Evolutionary conservation across 2,113 vertebrate species (phyloP), one percentile per base, ranked within the genome.

Genomic region (Azemiops feae): DNA sequence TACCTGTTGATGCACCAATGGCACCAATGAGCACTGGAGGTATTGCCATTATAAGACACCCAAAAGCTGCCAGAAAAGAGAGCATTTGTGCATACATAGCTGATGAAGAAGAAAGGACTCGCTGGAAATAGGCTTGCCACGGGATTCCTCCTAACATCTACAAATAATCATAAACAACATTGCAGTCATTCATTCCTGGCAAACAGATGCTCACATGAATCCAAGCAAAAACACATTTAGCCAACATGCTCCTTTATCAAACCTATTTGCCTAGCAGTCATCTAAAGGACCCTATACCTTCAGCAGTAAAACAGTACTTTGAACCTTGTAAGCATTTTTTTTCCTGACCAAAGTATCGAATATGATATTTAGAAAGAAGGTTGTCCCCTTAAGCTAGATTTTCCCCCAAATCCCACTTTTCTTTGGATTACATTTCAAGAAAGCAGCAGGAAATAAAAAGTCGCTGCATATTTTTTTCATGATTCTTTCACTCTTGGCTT

Each of bases 111-210:
- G 99, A 99, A 90, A 99, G 98, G 95, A 99, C 99, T 96, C 99
- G 96, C 96, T 99, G 99, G 97, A 99, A 99, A 98, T 99, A 99
- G 0, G 99, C 99, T 97, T 99, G 99, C 99, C 99, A 99, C 18
- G 99, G 99, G 93, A 99, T 99, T 95, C 99, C 99, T 96, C 99
- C 99, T 96, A 99, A 97, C 52, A 98, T 99, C 99, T 99, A 96
- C 54, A 96, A 87, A 93, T 92, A 30, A 95, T 81, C 97, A 55
- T 6, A 89, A 16, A 81, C 2, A 94, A 45, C 14, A 43, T 81
- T n/a, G 25, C 25, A 0, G 0, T 92, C 64, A 96, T 0, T 92
- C 5, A 96, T 0, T 92, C 6, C 43, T 89, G 9, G 0, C 0
- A 55, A 87, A 94, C 10, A 69, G 43, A 11, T 8, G 88, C 85